Evolutionary conservation across 1,140 invertebrate species (phyloP).

Genomic region (Procambarus clarkii): DNA sequence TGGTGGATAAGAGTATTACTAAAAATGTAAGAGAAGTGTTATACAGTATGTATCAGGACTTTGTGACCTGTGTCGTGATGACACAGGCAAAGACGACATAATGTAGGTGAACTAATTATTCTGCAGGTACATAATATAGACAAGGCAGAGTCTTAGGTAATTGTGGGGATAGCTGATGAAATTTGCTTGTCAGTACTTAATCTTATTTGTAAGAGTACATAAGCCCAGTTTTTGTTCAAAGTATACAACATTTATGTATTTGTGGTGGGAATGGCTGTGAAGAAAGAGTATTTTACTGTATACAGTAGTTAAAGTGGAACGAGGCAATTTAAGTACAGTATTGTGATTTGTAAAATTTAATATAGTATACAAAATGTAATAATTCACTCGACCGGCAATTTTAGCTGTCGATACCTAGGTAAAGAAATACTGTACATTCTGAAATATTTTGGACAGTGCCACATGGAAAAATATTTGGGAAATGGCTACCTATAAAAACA

Average conservation of each 20-base stretch:
- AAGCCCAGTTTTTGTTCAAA: not conserved
- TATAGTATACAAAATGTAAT: not conserved
- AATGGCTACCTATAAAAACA: not conserved
- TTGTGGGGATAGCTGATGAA: no score
- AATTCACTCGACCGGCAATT: not conserved
- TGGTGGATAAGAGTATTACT: not conserved
- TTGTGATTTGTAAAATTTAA: not conserved
- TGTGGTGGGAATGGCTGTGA: not conserved
- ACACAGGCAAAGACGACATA: not conserved
- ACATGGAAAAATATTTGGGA: not conserved
- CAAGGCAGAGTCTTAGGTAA: not conserved
- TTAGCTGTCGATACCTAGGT: not conserved
- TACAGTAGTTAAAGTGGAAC: no score
- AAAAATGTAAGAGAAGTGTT: not conserved
- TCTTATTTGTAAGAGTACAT: not conserved
- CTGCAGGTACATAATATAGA: no score
- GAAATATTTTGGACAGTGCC: no score
- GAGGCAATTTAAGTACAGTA: not conserved
- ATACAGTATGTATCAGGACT: not conserved
- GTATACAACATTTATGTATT: not conserved
- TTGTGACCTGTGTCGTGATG: no score
- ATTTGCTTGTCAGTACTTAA: not conserved
- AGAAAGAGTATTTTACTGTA: not conserved
- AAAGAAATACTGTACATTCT: no score
- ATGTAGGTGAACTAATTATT: not conserved